Percentiles rank a stretch among this genome's conserved stretches.
Conservation (phyloP, 2,113 vertebrate genomes). For the Silurus glanis region DNA sequence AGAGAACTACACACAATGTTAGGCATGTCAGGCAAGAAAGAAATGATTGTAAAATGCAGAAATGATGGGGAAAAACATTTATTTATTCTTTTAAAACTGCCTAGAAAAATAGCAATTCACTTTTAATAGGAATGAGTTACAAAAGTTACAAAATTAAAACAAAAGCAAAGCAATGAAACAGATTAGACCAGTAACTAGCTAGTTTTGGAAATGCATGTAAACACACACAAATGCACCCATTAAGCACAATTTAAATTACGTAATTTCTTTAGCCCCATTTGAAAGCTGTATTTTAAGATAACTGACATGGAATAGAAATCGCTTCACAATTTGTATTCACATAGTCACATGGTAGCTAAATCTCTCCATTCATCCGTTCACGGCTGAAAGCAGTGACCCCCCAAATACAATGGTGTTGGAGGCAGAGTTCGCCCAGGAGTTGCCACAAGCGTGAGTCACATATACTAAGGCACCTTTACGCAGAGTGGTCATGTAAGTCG, state of each 20-base stretch:
- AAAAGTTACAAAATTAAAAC: neutral
- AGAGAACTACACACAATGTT: neutral
- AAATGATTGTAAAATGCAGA: neutral
- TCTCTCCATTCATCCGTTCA: neutral
- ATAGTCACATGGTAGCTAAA: neutral
- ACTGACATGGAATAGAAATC: neutral
- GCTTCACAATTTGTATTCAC: neutral
- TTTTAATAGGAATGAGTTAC: no score
- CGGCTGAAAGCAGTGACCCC: constrained; percentile 53
- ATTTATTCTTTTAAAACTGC: neutral
- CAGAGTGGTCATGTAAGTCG: constrained; percentile 50
- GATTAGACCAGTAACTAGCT: neutral
- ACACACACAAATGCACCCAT: neutral
- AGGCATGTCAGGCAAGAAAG: neutral
- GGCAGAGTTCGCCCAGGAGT: constrained; percentile 52
- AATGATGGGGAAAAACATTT: no score
- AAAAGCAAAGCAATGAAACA: neutral
- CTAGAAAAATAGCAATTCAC: neutral
- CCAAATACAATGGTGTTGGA: constrained; percentile 57
- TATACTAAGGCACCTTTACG: constrained; percentile 50
- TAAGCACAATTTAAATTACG: neutral
- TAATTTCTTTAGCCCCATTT: neutral
- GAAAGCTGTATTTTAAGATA: neutral
- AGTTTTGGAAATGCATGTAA: neutral
- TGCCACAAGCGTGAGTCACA: constrained; percentile 57